A percentile compares a stretch with the other conserved stretches of the same genome.
Evolutionary conservation across 2,888 invertebrate genomes (phyloP).

Genomic region (Polyploca ridens): DNA sequence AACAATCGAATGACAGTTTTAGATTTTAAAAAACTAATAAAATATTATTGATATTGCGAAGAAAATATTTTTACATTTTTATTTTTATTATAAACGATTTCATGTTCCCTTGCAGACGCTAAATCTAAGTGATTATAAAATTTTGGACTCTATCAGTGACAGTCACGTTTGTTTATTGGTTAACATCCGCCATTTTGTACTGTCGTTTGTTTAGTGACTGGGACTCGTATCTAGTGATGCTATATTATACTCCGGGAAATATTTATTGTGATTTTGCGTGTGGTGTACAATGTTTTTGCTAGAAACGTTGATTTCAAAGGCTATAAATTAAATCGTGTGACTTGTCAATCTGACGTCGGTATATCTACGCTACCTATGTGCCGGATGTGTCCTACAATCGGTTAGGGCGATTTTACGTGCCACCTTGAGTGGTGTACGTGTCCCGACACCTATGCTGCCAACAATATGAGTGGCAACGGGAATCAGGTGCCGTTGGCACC

Average conservation of each 20-base stretch:
- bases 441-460: conserved; percentile 85
- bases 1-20: conserved; percentile 77
- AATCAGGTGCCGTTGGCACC: conserved; percentile 87
- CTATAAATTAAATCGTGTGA: conserved; percentile 73
- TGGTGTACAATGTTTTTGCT: conserved; percentile 80
- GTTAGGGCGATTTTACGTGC: conserved; percentile 84
- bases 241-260: conserved; percentile 68
- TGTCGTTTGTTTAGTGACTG: conserved; percentile 84
- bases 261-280: conserved; percentile 71
- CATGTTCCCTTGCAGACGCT: conserved; percentile 44
- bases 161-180: conserved; percentile 84
- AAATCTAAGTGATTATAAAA: conserved; percentile 58
- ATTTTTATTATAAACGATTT: conserved; percentile 63
- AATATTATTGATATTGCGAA: conserved; percentile 60
- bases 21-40: conserved; percentile 71
- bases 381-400: conserved; percentile 84
- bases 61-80: conserved; percentile 75
- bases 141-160: conserved; percentile 65
- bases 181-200: conserved; percentile 85
- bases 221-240: conserved; percentile 73
- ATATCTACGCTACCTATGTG: conserved; percentile 68
- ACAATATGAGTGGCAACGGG: conserved; percentile 87
- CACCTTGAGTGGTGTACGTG: conserved; percentile 86
- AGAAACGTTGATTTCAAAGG: conserved; percentile 72
- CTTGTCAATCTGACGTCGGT: conserved; percentile 79